Percentiles rank a stretch among this genome's conserved stretches.
Evolutionary conservation across 2,113 vertebrate genomes (phyloP).

Genomic region (Alethe diademata): DNA sequence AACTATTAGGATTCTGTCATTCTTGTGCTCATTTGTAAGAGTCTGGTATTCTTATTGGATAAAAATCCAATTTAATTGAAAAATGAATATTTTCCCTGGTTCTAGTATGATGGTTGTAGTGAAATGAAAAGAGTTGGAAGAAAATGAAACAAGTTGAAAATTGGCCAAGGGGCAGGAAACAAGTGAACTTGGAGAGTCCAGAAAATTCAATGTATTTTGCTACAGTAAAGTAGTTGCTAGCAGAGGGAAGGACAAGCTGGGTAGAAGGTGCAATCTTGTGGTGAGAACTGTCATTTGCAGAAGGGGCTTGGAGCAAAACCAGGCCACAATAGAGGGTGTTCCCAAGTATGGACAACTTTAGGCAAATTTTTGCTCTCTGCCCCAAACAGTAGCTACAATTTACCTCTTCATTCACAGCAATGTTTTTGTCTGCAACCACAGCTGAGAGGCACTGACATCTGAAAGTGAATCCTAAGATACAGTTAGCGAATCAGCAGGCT

Average conservation of each 20-base stretch:
- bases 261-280: neutral
- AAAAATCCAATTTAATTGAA: neutral
- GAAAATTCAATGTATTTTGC: neutral
- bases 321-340: neutral
- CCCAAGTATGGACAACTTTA: neutral
- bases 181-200: neutral
- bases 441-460: neutral
- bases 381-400: neutral
- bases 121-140: neutral
- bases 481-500: neutral
- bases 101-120: neutral
- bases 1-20: neutral
- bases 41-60: neutral
- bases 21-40: neutral
- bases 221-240: neutral
- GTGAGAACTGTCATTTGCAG: neutral
- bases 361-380: neutral
- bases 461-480: neutral
- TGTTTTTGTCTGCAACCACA: neutral
- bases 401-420: neutral
- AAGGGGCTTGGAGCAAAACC: neutral
- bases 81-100: neutral
- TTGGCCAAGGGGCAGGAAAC: neutral
- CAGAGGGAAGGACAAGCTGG: neutral
- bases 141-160: neutral